Percentiles rank a stretch among this genome's conserved stretches.
phyloP scores from a whole-genome alignment of 92 coral and sea anemone species.

The Blastomussa wellsi region DNA sequence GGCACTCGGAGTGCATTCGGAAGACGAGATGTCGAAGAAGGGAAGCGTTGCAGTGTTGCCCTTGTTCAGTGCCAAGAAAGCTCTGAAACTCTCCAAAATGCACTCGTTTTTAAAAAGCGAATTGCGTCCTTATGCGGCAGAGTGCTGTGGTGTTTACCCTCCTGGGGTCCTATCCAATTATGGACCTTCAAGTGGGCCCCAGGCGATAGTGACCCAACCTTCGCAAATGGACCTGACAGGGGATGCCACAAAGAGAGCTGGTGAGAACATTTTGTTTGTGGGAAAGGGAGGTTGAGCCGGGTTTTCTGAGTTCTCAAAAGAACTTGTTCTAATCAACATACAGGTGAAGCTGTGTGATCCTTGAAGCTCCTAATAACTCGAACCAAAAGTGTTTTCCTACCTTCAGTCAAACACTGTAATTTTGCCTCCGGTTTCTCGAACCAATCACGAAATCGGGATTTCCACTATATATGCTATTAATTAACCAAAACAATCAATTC shows the following conservation, averaged over 20 bases:
- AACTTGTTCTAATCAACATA: neutral
- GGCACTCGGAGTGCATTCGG: conserved; percentile 77
- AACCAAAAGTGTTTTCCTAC: too few relatives aligned
- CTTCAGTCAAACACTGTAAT: too few relatives aligned
- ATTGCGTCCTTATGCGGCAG: conserved; percentile 73
- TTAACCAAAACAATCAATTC: too few relatives aligned
- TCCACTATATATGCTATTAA: too few relatives aligned
- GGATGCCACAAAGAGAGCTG: conserved; percentile 8
- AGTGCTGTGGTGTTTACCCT: conserved; percentile 86
- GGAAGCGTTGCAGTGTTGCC: conserved; percentile 54
- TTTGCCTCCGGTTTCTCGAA: too few relatives aligned
- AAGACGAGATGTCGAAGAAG: conserved; percentile 36
- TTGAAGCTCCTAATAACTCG: too few relatives aligned
- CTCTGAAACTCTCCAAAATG: conserved; percentile 77
- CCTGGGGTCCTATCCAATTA: conserved; percentile 56
- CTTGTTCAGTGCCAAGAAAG: conserved; percentile 72
- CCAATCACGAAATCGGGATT: too few relatives aligned
- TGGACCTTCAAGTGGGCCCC: conserved; percentile 30
- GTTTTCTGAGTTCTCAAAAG: neutral
- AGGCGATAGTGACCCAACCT: conserved; percentile 42
- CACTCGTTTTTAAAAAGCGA: conserved; percentile 79
- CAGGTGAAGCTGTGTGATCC: too few relatives aligned
- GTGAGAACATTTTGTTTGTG: conserved; percentile 7
- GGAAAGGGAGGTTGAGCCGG: neutral
- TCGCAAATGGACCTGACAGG: conserved; percentile 29